Evolutionary conservation across 2,113 vertebrate species (phyloP).

Genomic region (Holacanthus passer): DNA sequence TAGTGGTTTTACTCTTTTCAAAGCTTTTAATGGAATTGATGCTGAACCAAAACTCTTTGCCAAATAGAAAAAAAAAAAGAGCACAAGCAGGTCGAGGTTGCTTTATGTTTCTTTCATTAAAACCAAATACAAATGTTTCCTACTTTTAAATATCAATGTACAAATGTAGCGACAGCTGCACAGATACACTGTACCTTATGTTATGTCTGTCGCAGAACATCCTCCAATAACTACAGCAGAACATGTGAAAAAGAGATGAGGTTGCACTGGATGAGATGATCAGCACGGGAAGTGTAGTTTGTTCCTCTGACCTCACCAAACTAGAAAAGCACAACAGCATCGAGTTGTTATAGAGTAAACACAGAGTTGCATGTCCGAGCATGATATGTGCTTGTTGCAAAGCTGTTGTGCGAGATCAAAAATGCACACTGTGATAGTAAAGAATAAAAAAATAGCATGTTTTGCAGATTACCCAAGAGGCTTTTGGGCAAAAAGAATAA

Average conservation of each 20-base stretch:
- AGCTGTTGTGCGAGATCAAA: neutral
- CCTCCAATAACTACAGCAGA: neutral
- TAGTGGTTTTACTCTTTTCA: neutral
- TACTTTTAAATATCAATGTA: neutral
- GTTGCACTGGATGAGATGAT: constrained; percentile 7
- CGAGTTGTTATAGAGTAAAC: too few species aligned
- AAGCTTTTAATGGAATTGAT: neutral
- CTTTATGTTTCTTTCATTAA: neutral
- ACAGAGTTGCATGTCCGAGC: too few species aligned
- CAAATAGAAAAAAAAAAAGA: neutral
- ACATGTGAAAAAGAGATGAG: neutral
- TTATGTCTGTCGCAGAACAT: neutral
- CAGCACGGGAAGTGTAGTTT: constrained; percentile 2
- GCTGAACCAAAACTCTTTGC: neutral
- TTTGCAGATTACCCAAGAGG: neutral
- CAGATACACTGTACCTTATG: constrained; percentile 9
- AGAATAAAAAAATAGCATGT: neutral
- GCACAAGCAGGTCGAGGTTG: neutral
- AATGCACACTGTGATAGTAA: neutral
- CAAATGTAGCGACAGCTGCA: constrained; percentile 1
- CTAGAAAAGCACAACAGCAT: constrained; percentile 5
- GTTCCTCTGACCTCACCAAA: constrained; percentile 2
- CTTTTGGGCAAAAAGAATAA: neutral
- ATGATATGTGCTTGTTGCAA: too few species aligned
- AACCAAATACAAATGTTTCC: constrained; percentile 10